phyloP scores from a whole-genome alignment of 2,113 vertebrate species.

The Xenus cinereus region DNA sequence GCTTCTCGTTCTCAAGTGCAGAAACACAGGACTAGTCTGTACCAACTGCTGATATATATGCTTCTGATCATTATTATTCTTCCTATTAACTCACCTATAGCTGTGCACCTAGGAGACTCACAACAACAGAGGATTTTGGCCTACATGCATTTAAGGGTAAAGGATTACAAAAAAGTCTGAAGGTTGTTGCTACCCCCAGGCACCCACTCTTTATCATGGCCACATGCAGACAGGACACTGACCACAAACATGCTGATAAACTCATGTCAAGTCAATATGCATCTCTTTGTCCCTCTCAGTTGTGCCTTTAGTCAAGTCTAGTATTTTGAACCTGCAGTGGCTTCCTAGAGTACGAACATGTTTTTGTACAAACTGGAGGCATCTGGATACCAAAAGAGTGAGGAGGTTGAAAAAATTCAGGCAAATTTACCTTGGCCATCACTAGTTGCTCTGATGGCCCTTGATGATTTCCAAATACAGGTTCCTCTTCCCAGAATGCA shows the following conservation, averaged over 20 bases:
- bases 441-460: neutral
- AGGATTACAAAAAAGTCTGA: neutral
- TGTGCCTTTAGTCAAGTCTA: neutral
- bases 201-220: neutral
- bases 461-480: neutral
- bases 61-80: neutral
- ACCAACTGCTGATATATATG: neutral
- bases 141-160: neutral
- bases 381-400: neutral
- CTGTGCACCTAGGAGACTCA: neutral
- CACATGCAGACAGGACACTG: neutral
- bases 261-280: neutral
- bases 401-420: neutral
- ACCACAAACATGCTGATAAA: neutral
- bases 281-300: neutral
- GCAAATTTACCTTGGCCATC: neutral
- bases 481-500: neutral
- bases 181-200: neutral
- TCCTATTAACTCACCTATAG: neutral
- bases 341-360: neutral
- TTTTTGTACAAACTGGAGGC: neutral
- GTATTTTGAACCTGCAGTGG: neutral
- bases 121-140: neutral
- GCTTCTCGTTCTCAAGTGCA: neutral
- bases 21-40: neutral